phyloP scores from a whole-genome alignment of 2,888 invertebrate genomes.

The Euplexia lucipara region DNA sequence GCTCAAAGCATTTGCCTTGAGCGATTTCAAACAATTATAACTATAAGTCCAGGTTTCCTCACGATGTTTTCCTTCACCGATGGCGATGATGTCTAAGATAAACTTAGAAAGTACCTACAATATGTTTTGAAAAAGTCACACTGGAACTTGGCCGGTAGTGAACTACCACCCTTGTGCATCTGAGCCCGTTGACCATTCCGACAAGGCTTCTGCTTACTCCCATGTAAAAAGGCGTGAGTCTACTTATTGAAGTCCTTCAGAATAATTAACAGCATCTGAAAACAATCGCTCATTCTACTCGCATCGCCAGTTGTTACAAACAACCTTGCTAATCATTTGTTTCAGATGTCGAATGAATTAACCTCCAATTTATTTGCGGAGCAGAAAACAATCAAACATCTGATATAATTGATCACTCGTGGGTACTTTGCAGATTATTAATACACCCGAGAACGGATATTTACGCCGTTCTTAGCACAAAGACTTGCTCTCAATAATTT shows the following conservation, averaged over 20 bases:
- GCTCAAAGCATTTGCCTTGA: too few species aligned
- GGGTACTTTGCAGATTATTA: constrained; percentile 55
- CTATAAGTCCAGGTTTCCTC: too few species aligned
- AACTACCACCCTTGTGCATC: too few species aligned
- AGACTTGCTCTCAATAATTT: constrained; percentile 35
- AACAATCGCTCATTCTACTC: constrained; percentile 36
- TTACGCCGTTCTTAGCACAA: constrained; percentile 35
- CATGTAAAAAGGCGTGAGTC: background rate
- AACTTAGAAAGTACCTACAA: too few species aligned
- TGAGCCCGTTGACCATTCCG: too few species aligned
- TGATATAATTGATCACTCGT: constrained; percentile 59
- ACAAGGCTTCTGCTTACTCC: background rate
- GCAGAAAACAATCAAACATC: constrained; percentile 56
- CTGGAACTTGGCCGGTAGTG: too few species aligned
- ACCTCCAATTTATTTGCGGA: constrained; percentile 55
- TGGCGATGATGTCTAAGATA: too few species aligned
- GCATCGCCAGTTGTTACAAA: constrained; percentile 17
- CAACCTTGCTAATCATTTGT: constrained; percentile 46
- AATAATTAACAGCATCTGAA: constrained; percentile 26
- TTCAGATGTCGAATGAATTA: constrained; percentile 61
- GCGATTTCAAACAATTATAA: too few species aligned
- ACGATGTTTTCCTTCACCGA: too few species aligned
- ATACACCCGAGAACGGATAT: constrained; percentile 41
- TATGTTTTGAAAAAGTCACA: too few species aligned
- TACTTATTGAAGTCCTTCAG: constrained; percentile 9